Conservation (phyloP, 2,888 invertebrate species). For the Brenthis ino region DNA sequence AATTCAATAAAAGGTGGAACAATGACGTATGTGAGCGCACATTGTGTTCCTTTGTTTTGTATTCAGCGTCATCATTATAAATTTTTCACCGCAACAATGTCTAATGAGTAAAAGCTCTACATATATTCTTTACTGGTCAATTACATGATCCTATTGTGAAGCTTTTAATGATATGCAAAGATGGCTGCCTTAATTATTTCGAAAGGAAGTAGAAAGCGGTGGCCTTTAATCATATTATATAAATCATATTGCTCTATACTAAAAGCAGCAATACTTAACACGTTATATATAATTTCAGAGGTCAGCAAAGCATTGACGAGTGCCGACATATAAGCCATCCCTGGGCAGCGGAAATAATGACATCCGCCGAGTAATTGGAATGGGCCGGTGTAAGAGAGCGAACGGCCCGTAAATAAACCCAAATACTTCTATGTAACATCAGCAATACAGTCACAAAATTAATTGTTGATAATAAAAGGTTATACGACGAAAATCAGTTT, state of each 20-base stretch:
- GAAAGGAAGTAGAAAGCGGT: slow-evolving; percentile 3
- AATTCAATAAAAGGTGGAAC: slow-evolving; percentile 71
- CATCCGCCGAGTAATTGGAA: slow-evolving; percentile 78
- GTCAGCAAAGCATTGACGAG: slow-evolving; percentile 63
- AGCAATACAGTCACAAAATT: slow-evolving; percentile 6
- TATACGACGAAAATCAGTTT: neutral
- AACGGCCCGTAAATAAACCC: slow-evolving; percentile 19
- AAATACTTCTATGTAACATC: slow-evolving; percentile 12
- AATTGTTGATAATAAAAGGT: slow-evolving; percentile 8
- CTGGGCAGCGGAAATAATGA: slow-evolving; percentile 76
- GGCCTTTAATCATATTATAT: neutral
- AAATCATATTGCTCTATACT: too few species aligned
- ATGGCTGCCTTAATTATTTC: slow-evolving; percentile 11
- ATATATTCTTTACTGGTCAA: slow-evolving; percentile 33
- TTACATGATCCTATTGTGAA: slow-evolving; percentile 32
- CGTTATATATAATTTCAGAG: slow-evolving; percentile 58
- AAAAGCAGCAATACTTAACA: too few species aligned
- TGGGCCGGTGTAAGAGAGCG: slow-evolving; percentile 44
- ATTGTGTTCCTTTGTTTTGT: slow-evolving; percentile 68
- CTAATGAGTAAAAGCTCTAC: slow-evolving; percentile 62
- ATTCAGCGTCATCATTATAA: slow-evolving; percentile 64
- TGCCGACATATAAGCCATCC: slow-evolving; percentile 58
- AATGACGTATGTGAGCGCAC: slow-evolving; percentile 68
- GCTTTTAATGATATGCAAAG: slow-evolving; percentile 26
- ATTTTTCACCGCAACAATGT: slow-evolving; percentile 61